Evolutionary conservation across 2,113 vertebrate species (phyloP), one percentile per base, ranked within the genome.

Genomic region (Azemiops feae): DNA sequence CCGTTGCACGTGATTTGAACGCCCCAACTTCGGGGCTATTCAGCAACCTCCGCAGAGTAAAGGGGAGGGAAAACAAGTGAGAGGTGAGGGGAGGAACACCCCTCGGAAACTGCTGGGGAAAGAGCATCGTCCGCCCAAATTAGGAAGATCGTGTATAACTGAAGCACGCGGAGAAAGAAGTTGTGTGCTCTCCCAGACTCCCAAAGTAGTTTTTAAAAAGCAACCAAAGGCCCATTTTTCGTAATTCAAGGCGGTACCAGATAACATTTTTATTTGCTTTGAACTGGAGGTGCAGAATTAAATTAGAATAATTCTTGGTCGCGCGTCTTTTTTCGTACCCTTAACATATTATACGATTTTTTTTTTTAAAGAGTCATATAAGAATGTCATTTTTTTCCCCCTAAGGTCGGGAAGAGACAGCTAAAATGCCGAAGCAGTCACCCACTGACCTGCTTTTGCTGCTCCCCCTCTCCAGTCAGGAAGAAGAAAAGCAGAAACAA

Each of bases 401-500:
- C 47, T 74, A 55, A 39, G 50, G 87, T 23, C n/a, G 11, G 39
- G 39, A 45, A 23, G 16, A 92, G 88, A 86, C 11, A 89, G 23
- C 92, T 93, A 93, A 93, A 81, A 93, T 93, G 88, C 85, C 8
- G 88, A 90, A 90, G 54, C 92, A 87, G 88, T 93, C 47, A 60
- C 50, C 87, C 81, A 12, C 30, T 86, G 89, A 50, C 64, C 93
- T 53, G 90, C 23, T 89, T 52, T 52, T 60, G 53, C 45, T 58
- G 23, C 47, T 57, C 34, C 74, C 64, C 87, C 12, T 11, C 45
- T 81, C 34, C 27, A 60, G 69, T 39, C 74, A 58, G 64, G 87
- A 50, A 90, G 69, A 50, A 90, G 92, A 90, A 93, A 93, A 93
- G 92, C 74, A 93, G 88, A 89, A 93, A 93, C 88, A 93, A 93